Percentiles rank a stretch among this genome's conserved stretches.
Evolutionary conservation across 1,140 invertebrate species (phyloP).

Genomic region (Brevipalpus yothersi): DNA sequence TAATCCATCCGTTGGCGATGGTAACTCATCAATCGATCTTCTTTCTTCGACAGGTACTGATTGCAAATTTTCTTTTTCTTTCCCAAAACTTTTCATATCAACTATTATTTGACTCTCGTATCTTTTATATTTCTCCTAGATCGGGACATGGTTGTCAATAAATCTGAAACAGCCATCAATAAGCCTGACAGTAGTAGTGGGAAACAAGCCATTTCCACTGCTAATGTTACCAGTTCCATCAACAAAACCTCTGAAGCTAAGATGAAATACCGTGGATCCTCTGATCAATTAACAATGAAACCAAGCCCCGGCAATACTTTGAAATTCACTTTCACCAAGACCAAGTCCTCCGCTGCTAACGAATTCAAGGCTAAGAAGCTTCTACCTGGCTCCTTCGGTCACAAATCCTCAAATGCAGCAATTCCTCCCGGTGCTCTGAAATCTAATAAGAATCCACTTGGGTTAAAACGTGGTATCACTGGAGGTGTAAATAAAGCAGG

Average conservation of each 20-base stretch:
- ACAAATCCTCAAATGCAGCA: not conserved
- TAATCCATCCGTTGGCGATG: not conserved
- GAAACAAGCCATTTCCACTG: not conserved
- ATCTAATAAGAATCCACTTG: constrained; percentile 1
- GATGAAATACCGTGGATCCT: constrained; percentile 9
- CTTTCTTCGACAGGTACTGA: not conserved
- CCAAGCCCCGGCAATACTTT: constrained; percentile 8
- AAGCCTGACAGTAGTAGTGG: not conserved
- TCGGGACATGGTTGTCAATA: not conserved
- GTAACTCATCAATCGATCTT: not conserved
- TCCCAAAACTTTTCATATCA: not conserved
- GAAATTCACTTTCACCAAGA: constrained; percentile 14
- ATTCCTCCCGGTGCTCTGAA: not conserved
- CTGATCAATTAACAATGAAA: constrained; percentile 15
- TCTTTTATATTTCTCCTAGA: too few relatives aligned
- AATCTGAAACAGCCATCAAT: not conserved
- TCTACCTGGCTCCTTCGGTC: not conserved
- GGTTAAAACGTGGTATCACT: not conserved
- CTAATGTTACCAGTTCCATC: not conserved
- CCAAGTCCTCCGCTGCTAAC: constrained; percentile 1
- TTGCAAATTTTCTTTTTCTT: not conserved
- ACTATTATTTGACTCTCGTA: too few relatives aligned
- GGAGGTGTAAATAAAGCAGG: not conserved
- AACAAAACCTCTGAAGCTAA: constrained; percentile 10
- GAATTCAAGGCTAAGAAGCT: not conserved